phyloP scores from a whole-genome alignment of 2,113 vertebrate genomes.

The Pangasianodon hypophthalmus region DNA sequence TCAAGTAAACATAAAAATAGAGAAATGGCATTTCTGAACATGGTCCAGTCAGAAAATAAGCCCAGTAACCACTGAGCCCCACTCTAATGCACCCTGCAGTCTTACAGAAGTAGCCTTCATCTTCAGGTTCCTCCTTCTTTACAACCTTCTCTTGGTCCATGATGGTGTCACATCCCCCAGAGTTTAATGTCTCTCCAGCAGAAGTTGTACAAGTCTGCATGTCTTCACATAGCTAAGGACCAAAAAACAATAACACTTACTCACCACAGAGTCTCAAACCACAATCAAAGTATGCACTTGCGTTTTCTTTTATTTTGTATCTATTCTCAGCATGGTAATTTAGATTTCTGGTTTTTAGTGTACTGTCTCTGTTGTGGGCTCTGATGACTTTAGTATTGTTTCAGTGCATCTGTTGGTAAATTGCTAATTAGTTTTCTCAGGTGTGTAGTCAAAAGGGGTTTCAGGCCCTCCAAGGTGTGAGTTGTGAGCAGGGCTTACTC shows the following conservation, averaged over 20 bases:
- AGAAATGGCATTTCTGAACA: not conserved
- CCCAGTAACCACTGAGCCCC: not conserved
- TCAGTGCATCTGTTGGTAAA: not conserved
- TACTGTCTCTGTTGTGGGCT: not conserved
- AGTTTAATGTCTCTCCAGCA: not conserved
- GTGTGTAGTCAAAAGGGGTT: not conserved
- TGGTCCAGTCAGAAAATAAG: not conserved
- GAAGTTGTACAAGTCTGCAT: not conserved
- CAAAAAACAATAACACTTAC: not conserved
- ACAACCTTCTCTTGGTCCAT: not conserved
- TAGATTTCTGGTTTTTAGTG: not conserved
- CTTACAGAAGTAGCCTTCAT: conserved; percentile 16
- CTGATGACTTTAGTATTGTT: not conserved
- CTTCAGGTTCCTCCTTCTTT: conserved; percentile 30
- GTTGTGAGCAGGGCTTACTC: not conserved
- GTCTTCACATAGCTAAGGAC: not conserved
- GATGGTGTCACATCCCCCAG: not conserved
- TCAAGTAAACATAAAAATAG: not conserved
- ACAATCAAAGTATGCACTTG: not conserved
- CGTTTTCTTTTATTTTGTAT: not conserved
- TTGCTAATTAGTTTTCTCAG: not conserved
- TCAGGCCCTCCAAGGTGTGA: not conserved
- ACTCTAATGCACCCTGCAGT: not conserved
- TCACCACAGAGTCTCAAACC: not conserved
- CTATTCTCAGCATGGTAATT: not conserved